Percentiles rank a stretch among this genome's conserved stretches.
These are phyloP conservation scores for Spilosoma lubricipeda DNA, from an alignment of 2,888 invertebrate genomes.

Conservation along the genomic window DNA sequence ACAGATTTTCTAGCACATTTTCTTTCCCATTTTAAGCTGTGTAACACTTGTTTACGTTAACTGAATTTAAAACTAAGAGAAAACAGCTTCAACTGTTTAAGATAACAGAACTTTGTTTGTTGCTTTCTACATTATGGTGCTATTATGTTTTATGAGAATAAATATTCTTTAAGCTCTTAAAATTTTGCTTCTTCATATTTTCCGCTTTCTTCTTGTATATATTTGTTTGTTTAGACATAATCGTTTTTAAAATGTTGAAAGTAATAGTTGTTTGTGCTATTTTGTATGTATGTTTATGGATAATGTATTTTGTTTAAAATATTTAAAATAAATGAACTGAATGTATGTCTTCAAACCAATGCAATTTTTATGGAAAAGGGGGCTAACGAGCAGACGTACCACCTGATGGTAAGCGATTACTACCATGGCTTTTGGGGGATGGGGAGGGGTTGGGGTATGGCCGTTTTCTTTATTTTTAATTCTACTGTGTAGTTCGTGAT, in stretches of 20 bases:
- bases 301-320: no score
- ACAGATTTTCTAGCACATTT: not conserved
- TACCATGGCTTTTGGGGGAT: no score
- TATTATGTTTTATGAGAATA: not conserved
- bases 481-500: no score
- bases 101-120: not conserved
- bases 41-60: slow-evolving; percentile 1
- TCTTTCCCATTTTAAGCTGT: slow-evolving; percentile 1
- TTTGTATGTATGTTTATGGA: no score
- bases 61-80: slow-evolving; percentile 7
- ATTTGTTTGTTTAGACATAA: not conserved
- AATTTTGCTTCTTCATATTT: not conserved
- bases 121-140: not conserved
- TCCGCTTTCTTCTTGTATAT: not conserved
- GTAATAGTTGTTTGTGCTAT: not conserved
- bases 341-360: no score
- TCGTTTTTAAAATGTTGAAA: not conserved
- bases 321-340: no score
- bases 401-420: no score
- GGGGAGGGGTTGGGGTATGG: no score
- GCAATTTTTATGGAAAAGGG: no score
- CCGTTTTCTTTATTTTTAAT: no score
- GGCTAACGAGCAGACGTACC: no score
- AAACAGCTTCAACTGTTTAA: slow-evolving; percentile 6
- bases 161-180: not conserved